phyloP scores from a whole-genome alignment of 2,113 vertebrate species.

The Daphoenositta chrysoptera region DNA sequence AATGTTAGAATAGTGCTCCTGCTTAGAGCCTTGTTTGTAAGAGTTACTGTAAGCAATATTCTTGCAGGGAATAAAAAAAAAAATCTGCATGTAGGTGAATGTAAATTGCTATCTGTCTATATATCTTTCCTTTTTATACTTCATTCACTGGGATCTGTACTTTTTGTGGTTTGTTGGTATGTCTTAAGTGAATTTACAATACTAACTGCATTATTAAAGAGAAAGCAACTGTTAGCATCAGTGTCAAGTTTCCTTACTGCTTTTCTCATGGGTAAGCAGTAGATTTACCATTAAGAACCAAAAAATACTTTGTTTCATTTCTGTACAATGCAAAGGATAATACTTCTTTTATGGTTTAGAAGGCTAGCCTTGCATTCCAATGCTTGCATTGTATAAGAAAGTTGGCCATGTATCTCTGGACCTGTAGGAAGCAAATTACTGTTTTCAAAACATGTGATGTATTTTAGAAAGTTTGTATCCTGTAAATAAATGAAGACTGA shows the following conservation, averaged over 20 bases:
- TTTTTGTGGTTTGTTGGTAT: background rate
- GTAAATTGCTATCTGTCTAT: background rate
- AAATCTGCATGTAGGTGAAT: background rate
- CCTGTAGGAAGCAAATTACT: background rate
- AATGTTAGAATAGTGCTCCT: background rate
- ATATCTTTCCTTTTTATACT: background rate
- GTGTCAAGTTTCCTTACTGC: background rate
- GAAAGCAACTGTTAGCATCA: background rate
- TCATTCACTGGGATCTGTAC: background rate
- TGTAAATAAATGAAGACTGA: background rate
- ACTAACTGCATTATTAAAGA: background rate
- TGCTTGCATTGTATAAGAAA: background rate
- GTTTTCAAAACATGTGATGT: background rate
- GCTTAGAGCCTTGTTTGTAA: background rate
- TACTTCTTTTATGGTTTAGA: background rate
- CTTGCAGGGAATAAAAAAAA: background rate
- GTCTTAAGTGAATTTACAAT: background rate
- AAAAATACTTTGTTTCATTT: background rate
- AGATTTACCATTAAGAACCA: background rate
- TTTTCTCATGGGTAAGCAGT: background rate
- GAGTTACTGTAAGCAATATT: background rate
- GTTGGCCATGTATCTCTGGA: background rate
- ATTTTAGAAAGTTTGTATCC: background rate
- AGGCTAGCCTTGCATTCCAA: background rate
- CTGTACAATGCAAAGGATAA: background rate